Evolutionary conservation across 1,140 invertebrate genomes (phyloP).

Genomic region (Laupala kohalensis): DNA sequence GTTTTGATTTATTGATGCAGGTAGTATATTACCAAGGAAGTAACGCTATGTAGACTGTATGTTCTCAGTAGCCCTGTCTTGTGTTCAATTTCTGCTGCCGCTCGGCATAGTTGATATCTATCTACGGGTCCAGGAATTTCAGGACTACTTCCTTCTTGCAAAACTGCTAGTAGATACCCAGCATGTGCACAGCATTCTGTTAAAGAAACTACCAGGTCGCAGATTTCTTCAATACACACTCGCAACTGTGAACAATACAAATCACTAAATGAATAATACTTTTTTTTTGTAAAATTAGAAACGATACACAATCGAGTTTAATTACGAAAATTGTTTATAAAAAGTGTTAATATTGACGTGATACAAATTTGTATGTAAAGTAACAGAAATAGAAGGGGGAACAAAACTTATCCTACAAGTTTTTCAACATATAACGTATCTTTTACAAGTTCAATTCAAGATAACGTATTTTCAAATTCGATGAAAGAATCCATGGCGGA

Average conservation of each 20-base stretch:
- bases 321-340: too few species aligned
- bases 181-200: constrained; percentile 13
- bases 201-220: constrained; percentile 14
- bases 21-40: constrained; percentile 6
- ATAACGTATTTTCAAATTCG: too few species aligned
- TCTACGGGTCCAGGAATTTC: constrained; percentile 13
- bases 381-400: too few species aligned
- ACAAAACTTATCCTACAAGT: too few species aligned
- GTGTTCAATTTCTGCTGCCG: constrained; percentile 11
- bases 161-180: constrained; percentile 11
- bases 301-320: too few species aligned
- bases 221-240: constrained; percentile 11
- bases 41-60: constrained; percentile 11
- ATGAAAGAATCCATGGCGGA: too few species aligned
- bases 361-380: too few species aligned
- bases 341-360: too few species aligned
- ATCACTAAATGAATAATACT: too few species aligned
- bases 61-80: constrained; percentile 10
- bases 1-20: background rate
- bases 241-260: constrained; percentile 4
- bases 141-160: constrained; percentile 12
- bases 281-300: too few species aligned
- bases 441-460: too few species aligned
- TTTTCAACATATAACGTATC: too few species aligned
- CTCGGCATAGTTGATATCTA: constrained; percentile 9